These are phyloP conservation scores for Drosophila watanabei DNA, from an alignment of 1,140 invertebrate genomes.

Conservation along the genomic window DNA sequence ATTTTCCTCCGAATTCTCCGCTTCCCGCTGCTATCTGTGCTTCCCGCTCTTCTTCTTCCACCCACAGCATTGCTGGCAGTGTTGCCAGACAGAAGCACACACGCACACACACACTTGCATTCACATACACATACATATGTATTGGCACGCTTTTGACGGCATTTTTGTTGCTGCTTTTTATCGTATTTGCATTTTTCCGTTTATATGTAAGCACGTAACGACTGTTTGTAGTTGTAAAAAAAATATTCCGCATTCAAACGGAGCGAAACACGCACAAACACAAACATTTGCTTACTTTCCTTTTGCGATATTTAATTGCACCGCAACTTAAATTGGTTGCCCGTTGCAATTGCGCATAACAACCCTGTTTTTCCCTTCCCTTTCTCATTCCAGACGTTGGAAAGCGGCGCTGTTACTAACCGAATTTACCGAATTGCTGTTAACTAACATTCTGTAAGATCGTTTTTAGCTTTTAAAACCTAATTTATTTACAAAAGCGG, in stretches of 20 bases:
- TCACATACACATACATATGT: conserved; percentile 9
- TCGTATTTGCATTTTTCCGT: conserved; percentile 44
- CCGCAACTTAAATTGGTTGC: conserved; percentile 38
- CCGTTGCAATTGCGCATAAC: neutral
- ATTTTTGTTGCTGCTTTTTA: conserved; percentile 32
- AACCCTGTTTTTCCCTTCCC: neutral
- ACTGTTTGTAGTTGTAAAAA: conserved; percentile 57
- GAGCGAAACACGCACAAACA: conserved; percentile 68
- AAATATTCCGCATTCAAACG: conserved; percentile 76
- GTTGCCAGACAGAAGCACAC: conserved; percentile 11
- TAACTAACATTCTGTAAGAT: neutral
- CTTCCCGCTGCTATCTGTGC: neutral
- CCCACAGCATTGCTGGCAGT: conserved; percentile 18
- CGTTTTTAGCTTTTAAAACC: neutral
- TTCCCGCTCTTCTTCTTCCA: neutral
- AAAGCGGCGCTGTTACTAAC: neutral
- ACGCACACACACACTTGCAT: conserved; percentile 2
- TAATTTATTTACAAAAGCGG: neutral
- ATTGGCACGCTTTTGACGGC: conserved; percentile 71
- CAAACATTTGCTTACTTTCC: conserved; percentile 67
- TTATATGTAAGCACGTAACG: conserved; percentile 13
- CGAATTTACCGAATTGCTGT: neutral
- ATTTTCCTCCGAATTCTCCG: neutral
- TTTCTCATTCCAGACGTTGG: neutral
- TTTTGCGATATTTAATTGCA: conserved; percentile 46